Conservation (phyloP, 2,113 vertebrate species). For the Zonotrichia leucophrys region DNA sequence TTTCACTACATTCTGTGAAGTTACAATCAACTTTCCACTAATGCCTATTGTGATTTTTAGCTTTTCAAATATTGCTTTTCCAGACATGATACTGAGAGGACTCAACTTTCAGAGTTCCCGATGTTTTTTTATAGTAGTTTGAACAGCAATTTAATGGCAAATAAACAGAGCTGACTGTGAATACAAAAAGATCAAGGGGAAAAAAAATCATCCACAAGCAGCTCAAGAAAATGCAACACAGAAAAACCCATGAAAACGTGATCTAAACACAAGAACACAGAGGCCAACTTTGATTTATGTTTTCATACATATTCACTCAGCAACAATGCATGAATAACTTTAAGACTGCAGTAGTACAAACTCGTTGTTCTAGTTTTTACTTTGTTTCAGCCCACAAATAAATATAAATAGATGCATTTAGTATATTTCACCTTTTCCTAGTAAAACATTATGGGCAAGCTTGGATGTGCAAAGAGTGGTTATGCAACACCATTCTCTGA, state of each 20-base stretch:
- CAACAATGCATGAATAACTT: not conserved
- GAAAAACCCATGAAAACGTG: not conserved
- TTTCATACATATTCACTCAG: not conserved
- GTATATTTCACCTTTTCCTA: not conserved
- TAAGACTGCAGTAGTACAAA: not conserved
- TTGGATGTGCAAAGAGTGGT: not conserved
- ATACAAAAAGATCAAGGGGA: not conserved
- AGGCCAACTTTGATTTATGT: not conserved
- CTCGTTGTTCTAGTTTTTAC: not conserved
- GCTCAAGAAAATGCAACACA: conserved; percentile 31
- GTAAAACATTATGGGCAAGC: not conserved
- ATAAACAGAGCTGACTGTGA: conserved; percentile 42
- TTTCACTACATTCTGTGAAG: not conserved
- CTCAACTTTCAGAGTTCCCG: not conserved
- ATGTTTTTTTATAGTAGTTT: conserved; percentile 35
- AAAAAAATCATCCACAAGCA: not conserved
- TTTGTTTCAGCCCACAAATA: not conserved
- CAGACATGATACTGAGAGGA: not conserved
- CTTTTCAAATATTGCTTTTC: not conserved
- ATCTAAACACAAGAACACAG: not conserved
- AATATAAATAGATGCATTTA: not conserved
- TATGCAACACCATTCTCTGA: not conserved
- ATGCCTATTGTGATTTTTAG: not conserved
- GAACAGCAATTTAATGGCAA: conserved; percentile 38
- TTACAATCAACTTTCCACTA: not conserved